A percentile compares a stretch with the other conserved stretches of the same genome.
Evolutionary conservation across 2,888 invertebrate genomes (phyloP).

Genomic region (Pristionchus japonicus): DNA sequence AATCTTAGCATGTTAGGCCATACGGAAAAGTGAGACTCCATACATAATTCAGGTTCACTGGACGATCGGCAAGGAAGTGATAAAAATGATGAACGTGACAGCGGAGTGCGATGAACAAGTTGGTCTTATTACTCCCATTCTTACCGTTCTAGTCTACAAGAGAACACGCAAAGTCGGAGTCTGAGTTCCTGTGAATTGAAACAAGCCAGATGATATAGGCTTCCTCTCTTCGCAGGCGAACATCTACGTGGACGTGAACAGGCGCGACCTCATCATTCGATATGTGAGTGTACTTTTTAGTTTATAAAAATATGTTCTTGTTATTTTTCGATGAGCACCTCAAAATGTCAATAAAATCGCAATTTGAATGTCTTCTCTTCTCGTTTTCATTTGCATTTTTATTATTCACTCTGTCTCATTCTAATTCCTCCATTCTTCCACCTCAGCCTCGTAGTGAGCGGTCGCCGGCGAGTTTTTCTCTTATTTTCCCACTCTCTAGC

Average conservation of each 20-base stretch:
- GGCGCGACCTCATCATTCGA: slow-evolving; percentile 6
- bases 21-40: background rate
- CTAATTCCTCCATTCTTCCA: too few species aligned
- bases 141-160: background rate
- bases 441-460: too few species aligned
- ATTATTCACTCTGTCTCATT: too few species aligned
- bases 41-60: background rate
- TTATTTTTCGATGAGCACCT: background rate
- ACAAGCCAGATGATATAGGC: background rate
- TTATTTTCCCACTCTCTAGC: too few species aligned
- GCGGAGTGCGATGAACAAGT: background rate
- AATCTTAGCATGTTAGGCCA: too few species aligned
- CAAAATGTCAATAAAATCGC: background rate
- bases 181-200: too few species aligned
- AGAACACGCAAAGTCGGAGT: background rate
- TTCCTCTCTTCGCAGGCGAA: background rate
- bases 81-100: background rate
- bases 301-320: background rate
- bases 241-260: background rate
- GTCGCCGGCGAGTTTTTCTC: too few species aligned
- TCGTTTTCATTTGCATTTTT: too few species aligned
- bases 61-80: background rate
- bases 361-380: background rate
- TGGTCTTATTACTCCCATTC: background rate
- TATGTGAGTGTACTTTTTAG: background rate